Evolutionary conservation across 2,888 invertebrate species (phyloP), one percentile per base, ranked within the genome.

Genomic region (Agrochola circellaris): DNA sequence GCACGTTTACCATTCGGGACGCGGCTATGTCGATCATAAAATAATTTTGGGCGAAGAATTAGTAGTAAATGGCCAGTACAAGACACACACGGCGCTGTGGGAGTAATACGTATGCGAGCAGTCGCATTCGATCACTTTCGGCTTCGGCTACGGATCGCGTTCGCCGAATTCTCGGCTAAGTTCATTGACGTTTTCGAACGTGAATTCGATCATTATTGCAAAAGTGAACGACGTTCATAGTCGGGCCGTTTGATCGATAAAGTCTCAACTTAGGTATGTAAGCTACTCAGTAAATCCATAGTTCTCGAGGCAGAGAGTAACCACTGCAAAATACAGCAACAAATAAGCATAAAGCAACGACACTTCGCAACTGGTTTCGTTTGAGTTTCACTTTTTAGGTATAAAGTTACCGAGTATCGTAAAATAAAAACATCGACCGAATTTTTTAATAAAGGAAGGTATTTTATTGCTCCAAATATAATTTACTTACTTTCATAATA

Each of bases 31-130:
- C 88, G 90, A 91, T 95, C 95, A 94, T 96, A 95, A 96, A 95
- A 95, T 95, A 93, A 95, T 95, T 95, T 95, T 93, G 93, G 90
- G 83, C 90, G 89, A 92, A 89, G 93, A 94, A 95, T 95, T 94
- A 94, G 92, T 92, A 92, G 92, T 93, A 93, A 92, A 92, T 91
- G 88, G 89, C 80, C 76, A 85, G 38, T 87, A 87, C 80, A 89
- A 92, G 91, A 92, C 92, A 92, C 92, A 92, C 93, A 89, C 92
- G 86, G 89, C 74, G 93, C 82, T 80, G 79, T 88, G 82, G 81
- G 85, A 89, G 88, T 83, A 78, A 78, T 77, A 79, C 73, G 81
- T 78, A 79, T 81, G 75, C 73, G 66, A 85, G 83, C 87, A 83
- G 74, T 84, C 83, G 69, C 75, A 81, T 89, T 89, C 79, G 82